Base-by-base conservation (phyloP, 2,797 vertebrate species). In the Lacerta bilineata region DNA sequence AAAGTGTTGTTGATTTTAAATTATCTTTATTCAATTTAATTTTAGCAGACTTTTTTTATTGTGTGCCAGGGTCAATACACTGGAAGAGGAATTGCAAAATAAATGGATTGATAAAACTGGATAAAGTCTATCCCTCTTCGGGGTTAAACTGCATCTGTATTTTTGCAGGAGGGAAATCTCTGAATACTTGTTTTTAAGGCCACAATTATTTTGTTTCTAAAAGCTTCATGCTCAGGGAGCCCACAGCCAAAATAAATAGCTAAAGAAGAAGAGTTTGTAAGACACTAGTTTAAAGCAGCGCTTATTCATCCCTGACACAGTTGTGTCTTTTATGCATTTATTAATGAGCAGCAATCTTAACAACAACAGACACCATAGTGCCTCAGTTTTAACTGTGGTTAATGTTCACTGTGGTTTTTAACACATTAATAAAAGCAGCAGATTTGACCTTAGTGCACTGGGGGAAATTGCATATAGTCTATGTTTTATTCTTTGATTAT, bases 111-210 rank as follows among this genome's bases (percentile, higher is more conserved):
- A 87, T 74, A 25, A 85, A 81, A 13, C 25, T 90, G 87, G 90
- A 89, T 92, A 81, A 91, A 80, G 72, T 89, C 88, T 78, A 87
- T 94, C 93, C 78, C 71, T 91, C 90, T 93, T 93, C 33, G n/a
- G 72, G 85, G 61, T 85, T 90, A 74, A 93, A 93, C 79, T 80
- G 83, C 88, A 89, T 86, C 86, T 91, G 66, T 64, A 4, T 88
- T 89, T 89, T 88, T 87, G 11, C 50, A 84, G 64, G 8, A 90
- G 71, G 81, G 87, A 92, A 92, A 87, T 85, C 72, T 93, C 76
- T 69, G 90, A 91, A 77, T 46, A 89, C 90, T 86, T 91, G 91
- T 87, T 87, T 95, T 92, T 90, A 83, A 91, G 66, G 78, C 78
- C 92, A 93, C 87, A 91, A 92, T 94, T 91, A 46, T 66, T 77